Evolutionary conservation across 2,888 invertebrate species (phyloP).

Genomic region (Trileptium ribeirensis): DNA sequence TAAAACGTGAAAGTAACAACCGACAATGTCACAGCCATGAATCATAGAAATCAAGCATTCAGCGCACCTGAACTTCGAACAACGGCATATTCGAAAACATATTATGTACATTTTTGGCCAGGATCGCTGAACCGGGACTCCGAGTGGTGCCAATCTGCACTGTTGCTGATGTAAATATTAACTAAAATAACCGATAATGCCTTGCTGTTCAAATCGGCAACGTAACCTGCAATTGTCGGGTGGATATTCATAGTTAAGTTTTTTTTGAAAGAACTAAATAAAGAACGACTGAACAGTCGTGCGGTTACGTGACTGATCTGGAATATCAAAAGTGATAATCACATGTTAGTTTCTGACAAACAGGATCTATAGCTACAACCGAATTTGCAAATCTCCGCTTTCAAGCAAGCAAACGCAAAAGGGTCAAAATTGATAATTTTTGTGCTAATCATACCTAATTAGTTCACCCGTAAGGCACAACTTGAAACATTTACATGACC

Average conservation of each 20-base stretch:
- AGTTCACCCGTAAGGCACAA: too few relatives aligned
- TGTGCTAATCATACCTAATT: too few relatives aligned
- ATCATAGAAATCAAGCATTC: too few relatives aligned
- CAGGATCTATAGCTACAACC: too few relatives aligned
- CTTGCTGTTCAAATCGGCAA: background rate
- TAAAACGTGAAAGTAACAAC: too few relatives aligned
- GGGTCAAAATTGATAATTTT: too few relatives aligned
- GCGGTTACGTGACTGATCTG: background rate
- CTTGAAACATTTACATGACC: too few relatives aligned
- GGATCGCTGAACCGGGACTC: background rate
- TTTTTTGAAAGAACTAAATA: background rate
- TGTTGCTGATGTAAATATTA: background rate
- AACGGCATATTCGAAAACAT: conserved; percentile 10
- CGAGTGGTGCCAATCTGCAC: background rate
- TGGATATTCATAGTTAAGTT: conserved; percentile 18
- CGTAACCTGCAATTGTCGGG: background rate
- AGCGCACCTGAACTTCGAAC: background rate
- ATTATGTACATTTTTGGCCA: background rate
- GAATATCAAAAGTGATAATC: too few relatives aligned
- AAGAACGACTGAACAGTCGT: background rate
- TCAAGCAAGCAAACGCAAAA: too few relatives aligned
- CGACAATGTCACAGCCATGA: too few relatives aligned
- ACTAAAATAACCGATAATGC: background rate
- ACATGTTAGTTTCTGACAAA: too few relatives aligned
- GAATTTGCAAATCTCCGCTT: too few relatives aligned